phyloP scores from a whole-genome alignment of 2,888 invertebrate species.

The Chirona hameri region DNA sequence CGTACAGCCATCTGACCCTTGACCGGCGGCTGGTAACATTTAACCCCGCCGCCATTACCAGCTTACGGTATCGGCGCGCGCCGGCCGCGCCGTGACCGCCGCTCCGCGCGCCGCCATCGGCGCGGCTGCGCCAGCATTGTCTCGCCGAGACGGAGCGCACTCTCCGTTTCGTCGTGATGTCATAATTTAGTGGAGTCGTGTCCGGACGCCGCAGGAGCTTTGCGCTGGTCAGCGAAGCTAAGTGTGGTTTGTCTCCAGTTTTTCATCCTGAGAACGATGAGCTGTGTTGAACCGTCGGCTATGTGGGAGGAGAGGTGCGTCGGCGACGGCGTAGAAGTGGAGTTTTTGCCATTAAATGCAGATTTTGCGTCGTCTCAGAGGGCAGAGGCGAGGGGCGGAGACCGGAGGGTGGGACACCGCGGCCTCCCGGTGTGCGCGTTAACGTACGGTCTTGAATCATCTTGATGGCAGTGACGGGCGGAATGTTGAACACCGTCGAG shows the following conservation, averaged over 20 bases:
- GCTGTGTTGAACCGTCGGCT: background rate
- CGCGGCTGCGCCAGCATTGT: background rate
- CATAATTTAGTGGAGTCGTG: background rate
- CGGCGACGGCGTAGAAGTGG: background rate
- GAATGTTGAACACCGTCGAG: too few species aligned
- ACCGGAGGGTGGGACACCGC: too few species aligned
- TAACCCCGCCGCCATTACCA: constrained; percentile 1
- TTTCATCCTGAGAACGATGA: too few species aligned
- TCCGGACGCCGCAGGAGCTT: background rate
- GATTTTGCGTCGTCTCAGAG: too few species aligned
- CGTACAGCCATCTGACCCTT: background rate
- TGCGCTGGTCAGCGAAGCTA: background rate
- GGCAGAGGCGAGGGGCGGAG: too few species aligned
- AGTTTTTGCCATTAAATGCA: background rate
- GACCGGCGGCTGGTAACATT: background rate
- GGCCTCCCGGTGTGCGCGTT: too few species aligned
- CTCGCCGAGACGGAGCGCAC: background rate
- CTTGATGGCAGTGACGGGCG: too few species aligned
- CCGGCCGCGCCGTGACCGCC: background rate
- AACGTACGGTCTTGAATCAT: too few species aligned
- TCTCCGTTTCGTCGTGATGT: background rate
- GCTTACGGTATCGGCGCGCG: background rate
- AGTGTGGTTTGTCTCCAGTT: background rate
- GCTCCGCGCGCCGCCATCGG: background rate
- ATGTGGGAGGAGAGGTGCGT: background rate